Conservation (phyloP, 1,140 invertebrate genomes). For the Cyclargus thomasi region DNA sequence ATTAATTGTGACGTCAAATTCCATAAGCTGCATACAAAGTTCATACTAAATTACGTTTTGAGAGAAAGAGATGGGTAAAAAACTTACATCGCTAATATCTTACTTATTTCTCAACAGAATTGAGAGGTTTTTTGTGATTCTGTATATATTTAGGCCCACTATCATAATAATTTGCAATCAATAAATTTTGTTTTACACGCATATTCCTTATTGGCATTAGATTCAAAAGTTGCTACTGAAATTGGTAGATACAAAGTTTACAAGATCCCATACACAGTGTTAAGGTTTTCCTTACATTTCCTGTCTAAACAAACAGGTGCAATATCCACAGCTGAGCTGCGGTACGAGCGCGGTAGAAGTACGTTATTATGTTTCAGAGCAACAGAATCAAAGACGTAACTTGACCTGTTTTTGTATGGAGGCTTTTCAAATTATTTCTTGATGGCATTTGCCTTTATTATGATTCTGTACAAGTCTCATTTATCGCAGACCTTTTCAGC, state of each 20-base stretch:
- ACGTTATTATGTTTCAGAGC: constrained; percentile 4
- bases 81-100: too few species aligned
- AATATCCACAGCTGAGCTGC: not conserved
- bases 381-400: constrained; percentile 5
- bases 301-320: not conserved
- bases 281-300: not conserved
- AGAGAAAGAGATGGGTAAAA: too few species aligned
- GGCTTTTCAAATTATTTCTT: constrained; percentile 12
- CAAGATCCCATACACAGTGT: not conserved
- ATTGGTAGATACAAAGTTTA: not conserved
- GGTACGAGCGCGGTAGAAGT: not conserved
- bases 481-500: not conserved
- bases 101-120: too few species aligned
- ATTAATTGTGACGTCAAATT: too few species aligned
- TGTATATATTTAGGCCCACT: too few species aligned
- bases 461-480: not conserved
- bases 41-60: too few species aligned
- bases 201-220: not conserved
- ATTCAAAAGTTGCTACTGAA: not conserved
- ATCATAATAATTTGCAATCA: too few species aligned
- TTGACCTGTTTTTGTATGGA: constrained; percentile 7
- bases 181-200: too few species aligned
- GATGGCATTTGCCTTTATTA: constrained; percentile 7
- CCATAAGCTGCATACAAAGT: too few species aligned
- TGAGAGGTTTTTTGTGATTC: too few species aligned